Evolutionary conservation across 2,797 vertebrate species (phyloP).

Genomic region (Austrolebias charrua): DNA sequence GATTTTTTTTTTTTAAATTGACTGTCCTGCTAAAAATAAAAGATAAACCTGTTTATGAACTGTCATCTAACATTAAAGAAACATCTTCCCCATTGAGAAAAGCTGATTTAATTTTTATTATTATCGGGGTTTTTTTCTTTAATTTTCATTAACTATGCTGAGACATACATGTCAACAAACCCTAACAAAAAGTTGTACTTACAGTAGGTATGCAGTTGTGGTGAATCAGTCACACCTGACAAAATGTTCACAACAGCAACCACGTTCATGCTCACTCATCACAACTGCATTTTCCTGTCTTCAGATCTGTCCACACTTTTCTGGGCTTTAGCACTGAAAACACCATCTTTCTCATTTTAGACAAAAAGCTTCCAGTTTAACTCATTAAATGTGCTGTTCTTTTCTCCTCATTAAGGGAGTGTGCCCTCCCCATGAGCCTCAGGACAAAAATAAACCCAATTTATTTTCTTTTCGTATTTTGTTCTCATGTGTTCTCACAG

Average conservation of each 20-base stretch:
- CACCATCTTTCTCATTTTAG: neutral
- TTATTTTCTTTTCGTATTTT: constrained; percentile 19
- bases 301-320: neutral
- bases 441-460: constrained; percentile 22
- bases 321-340: constrained; percentile 20
- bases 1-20: too few species aligned
- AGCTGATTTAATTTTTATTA: neutral
- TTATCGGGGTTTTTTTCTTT: neutral
- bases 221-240: neutral
- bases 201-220: too few species aligned
- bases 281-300: neutral
- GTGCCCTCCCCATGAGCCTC: constrained; percentile 9
- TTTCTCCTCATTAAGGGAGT: constrained; percentile 7
- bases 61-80: neutral
- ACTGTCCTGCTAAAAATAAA: too few species aligned
- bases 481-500: constrained; percentile 50
- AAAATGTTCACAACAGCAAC: neutral
- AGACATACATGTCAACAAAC: neutral
- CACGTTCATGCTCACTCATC: too few species aligned
- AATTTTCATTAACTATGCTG: neutral
- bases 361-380: constrained; percentile 3
- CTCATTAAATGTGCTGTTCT: constrained; percentile 20
- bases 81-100: neutral
- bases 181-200: neutral
- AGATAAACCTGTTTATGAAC: neutral